Evolutionary conservation across 1,140 invertebrate species (phyloP), one percentile per base, ranked within the genome.

Genomic region (Ephestia elutella): DNA sequence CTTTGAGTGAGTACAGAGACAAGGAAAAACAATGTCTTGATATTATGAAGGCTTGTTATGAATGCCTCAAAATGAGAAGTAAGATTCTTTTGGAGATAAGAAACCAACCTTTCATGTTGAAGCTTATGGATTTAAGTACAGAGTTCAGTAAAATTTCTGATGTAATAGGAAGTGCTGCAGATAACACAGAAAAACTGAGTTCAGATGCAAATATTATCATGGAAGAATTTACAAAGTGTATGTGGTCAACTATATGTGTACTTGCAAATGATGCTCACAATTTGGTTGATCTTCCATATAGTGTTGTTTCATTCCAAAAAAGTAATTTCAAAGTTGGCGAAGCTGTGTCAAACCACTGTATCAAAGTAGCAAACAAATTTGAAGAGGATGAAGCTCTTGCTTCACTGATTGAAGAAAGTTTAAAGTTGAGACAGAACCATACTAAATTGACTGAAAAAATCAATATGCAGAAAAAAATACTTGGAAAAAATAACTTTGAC

Each of bases 291-390:
- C 63, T 88, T 30, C 83, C 82, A 1, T 87, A 86, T 44, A 86
- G 82, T 75, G 85, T 86, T 5, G 77, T 86, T 0, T 82, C 81
- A 8, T 83, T 80, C 60, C 77, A 86, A 58, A 88, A 88, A 59
- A 75, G 66, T 63, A 81, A 82, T 54, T 83, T 88, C 64, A 81
- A 82, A 63, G 78, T 87, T 58, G 86, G 81, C 11, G 78, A 82
- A 59, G 57, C 78, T 0, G 78, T 82, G 9, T 75, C 80, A 0
- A 78, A 64, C 11, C 69, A 80, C 57, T 75, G 65, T 50, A 70
- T 71, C 21, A 78, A 73, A 51, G 56, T 81, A 13, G 21, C 57
- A 28, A 80, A 72, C 51, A 67, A 57, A 63, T 17, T 66, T 35
- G 61, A 73, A 49, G 63, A 68, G 20, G 71, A 80, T 70, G 73